Conservation (phyloP, 2,797 vertebrate species). For the Onychomys arenicola region DNA sequence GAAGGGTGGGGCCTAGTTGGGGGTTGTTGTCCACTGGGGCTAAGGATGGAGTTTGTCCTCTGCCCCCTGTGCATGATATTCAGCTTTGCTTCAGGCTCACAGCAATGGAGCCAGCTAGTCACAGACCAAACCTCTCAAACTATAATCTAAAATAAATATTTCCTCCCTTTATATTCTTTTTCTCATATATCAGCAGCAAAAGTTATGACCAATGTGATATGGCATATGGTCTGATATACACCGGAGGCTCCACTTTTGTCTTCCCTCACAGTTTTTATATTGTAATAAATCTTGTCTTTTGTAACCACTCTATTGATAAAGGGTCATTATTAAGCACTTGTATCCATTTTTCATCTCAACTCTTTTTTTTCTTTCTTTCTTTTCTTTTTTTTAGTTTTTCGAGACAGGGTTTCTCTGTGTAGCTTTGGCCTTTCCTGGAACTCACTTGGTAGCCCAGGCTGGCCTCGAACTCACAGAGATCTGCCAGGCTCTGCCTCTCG, state of each 20-base stretch:
- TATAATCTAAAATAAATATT: too few species aligned
- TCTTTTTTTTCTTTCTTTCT: too few species aligned
- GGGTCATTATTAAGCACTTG: background rate
- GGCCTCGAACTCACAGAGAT: too few species aligned
- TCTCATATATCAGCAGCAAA: background rate
- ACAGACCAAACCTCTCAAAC: background rate
- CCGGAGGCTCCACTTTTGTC: conserved; percentile 6
- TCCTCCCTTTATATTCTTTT: background rate
- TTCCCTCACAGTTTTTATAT: background rate
- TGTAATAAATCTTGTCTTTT: background rate
- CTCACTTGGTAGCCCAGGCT: too few species aligned
- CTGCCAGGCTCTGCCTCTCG: too few species aligned
- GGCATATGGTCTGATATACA: background rate
- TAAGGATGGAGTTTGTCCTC: background rate
- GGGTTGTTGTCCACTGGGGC: background rate
- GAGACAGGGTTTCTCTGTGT: too few species aligned
- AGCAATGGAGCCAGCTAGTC: background rate
- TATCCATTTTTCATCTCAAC: background rate
- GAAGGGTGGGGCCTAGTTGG: background rate
- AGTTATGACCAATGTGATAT: background rate
- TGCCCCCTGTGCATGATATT: background rate
- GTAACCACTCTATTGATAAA: background rate
- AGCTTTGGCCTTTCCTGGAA: too few species aligned
- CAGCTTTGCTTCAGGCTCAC: background rate
- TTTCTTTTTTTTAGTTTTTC: too few species aligned